Evolutionary conservation across 2,888 invertebrate species (phyloP).

Genomic region (Tetragonisca angustula): DNA sequence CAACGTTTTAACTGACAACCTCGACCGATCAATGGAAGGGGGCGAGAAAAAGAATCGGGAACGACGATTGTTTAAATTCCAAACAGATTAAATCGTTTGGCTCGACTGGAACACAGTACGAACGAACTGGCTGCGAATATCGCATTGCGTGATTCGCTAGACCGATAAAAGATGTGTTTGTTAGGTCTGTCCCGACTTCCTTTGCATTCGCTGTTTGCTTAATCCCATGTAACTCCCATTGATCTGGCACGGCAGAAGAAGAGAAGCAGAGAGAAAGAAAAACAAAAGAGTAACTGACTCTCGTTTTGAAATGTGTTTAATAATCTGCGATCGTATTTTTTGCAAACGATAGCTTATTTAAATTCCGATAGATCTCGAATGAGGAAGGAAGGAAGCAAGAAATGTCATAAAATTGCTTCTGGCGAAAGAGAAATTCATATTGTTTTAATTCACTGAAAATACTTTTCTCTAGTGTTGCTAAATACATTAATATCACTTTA

Average conservation of each 20-base stretch:
- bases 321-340: too few relatives aligned
- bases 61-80: conserved; percentile 19
- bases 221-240: not conserved
- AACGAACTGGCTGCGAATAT: not conserved
- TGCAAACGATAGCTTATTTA: not conserved
- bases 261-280: not conserved
- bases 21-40: not conserved
- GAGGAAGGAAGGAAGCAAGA: too few relatives aligned
- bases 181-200: conserved; percentile 1
- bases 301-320: too few relatives aligned
- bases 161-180: not conserved
- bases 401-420: too few relatives aligned
- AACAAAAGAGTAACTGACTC: too few relatives aligned
- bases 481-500: too few relatives aligned
- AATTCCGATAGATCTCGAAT: not conserved
- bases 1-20: not conserved
- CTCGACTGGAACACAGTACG: not conserved
- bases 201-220: not conserved
- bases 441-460: too few relatives aligned
- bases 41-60: not conserved
- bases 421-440: too few relatives aligned
- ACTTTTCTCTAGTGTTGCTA: too few relatives aligned
- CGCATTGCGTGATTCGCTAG: not conserved
- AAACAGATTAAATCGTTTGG: conserved; percentile 20
- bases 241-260: too few relatives aligned